A percentile compares a stretch with the other conserved stretches of the same genome.
phyloP scores from a whole-genome alignment of 2,797 vertebrate genomes.

The Oophaga sylvatica region DNA sequence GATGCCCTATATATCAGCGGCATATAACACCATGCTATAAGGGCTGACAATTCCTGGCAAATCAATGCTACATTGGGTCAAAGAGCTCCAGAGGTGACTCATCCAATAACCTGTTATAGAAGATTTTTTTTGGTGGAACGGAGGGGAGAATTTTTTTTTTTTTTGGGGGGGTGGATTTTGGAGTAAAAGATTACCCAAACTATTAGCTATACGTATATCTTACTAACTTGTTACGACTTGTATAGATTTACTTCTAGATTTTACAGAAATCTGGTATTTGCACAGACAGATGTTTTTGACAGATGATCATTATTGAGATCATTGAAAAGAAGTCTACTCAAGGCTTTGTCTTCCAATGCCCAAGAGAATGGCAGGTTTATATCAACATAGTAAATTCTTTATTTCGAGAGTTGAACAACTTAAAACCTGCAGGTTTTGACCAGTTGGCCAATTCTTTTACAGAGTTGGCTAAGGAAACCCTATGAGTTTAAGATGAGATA shows the following conservation, averaged over 20 bases:
- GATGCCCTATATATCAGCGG: conserved; percentile 50
- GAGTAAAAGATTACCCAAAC: not conserved
- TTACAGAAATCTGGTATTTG: not conserved
- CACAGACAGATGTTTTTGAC: too few species aligned
- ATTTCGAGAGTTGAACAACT: not conserved
- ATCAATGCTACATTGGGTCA: conserved; percentile 35
- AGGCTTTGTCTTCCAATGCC: not conserved
- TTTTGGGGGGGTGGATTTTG: not conserved
- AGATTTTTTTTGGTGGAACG: not conserved
- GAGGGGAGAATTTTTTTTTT: not conserved
- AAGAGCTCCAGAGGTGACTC: not conserved
- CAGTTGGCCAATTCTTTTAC: too few species aligned
- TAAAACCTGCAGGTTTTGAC: not conserved
- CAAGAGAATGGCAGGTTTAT: too few species aligned
- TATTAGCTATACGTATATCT: not conserved
- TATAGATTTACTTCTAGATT: not conserved
- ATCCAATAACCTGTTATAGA: not conserved
- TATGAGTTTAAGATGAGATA: too few species aligned
- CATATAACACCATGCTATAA: conserved; percentile 19
- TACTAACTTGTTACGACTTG: not conserved
- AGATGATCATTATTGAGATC: not conserved
- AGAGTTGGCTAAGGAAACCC: too few species aligned
- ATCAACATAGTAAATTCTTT: not conserved
- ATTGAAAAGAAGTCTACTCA: not conserved
- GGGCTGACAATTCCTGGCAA: not conserved